Conservation (phyloP, 2,797 vertebrate genomes). For the Alectoris magna region DNA sequence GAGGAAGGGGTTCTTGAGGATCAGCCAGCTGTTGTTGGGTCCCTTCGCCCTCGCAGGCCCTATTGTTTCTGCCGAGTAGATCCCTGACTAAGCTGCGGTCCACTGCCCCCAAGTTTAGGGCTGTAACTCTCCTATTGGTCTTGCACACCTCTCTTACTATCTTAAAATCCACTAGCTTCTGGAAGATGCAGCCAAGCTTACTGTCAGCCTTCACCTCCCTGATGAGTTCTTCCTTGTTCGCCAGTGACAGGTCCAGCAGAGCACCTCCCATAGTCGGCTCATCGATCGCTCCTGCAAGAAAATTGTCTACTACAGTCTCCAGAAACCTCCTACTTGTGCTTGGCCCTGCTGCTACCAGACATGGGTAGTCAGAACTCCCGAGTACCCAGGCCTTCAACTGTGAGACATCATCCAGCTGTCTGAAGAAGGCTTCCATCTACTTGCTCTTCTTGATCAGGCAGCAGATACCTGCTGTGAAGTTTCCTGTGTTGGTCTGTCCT, state of each 20-base stretch:
- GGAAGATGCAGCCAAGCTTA: neutral
- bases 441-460: constrained; percentile 4
- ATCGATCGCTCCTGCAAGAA: neutral
- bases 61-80: neutral
- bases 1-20: neutral
- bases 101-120: neutral
- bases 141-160: neutral
- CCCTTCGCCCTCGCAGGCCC: neutral
- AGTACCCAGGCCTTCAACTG: neutral
- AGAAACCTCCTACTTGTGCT: constrained; percentile 22
- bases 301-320: neutral
- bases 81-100: neutral
- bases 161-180: neutral
- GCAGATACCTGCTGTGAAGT: neutral
- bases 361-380: neutral
- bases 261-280: neutral
- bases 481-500: constrained; percentile 3
- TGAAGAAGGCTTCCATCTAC: constrained; percentile 2
- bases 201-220: constrained; percentile 24
- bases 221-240: constrained; percentile 61
- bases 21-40: neutral
- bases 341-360: neutral
- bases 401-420: neutral
- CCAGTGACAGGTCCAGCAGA: constrained; percentile 71
- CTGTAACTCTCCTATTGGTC: neutral